phyloP scores from a whole-genome alignment of 2,888 invertebrate genomes.

The Lissocephala sabroskyi region DNA sequence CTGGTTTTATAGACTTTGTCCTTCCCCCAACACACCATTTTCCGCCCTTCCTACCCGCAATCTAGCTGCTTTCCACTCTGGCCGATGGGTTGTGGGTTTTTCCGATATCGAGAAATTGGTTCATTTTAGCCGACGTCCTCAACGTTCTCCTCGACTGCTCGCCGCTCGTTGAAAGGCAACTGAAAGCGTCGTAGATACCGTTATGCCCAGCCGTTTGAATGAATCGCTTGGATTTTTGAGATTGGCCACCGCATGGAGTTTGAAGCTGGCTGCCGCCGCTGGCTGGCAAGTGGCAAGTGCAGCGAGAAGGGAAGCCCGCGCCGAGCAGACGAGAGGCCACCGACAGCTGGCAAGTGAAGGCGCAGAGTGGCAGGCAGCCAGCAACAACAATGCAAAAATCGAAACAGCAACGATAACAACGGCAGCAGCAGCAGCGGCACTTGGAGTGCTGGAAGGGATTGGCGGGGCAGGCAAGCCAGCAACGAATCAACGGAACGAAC shows the following conservation, averaged over 20 bases:
- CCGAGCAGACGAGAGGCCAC: too few species aligned
- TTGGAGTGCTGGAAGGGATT: constrained; percentile 15
- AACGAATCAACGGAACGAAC: constrained; percentile 32
- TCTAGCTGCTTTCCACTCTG: too few species aligned
- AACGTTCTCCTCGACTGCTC: background rate
- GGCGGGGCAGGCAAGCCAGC: constrained; percentile 17
- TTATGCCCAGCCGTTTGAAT: constrained; percentile 2
- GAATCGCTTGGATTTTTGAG: constrained; percentile 14
- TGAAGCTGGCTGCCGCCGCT: constrained; percentile 20
- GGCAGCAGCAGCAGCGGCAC: constrained; percentile 12
- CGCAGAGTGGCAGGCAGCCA: background rate
- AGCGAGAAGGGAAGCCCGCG: constrained; percentile 38
- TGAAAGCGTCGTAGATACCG: background rate
- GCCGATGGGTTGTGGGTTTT: too few species aligned
- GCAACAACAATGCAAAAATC: background rate
- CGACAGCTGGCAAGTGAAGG: too few species aligned
- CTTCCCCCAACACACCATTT: too few species aligned
- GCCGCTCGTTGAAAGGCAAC: constrained; percentile 4
- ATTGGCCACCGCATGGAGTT: constrained; percentile 31
- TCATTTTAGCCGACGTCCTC: background rate
- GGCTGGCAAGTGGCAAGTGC: constrained; percentile 9
- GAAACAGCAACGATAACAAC: constrained; percentile 2
- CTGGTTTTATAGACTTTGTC: too few species aligned
- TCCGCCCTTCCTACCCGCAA: too few species aligned
- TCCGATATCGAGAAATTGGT: constrained; percentile 5